phyloP scores from a whole-genome alignment of 2,797 vertebrate species.

The Ispidina lecontei region DNA sequence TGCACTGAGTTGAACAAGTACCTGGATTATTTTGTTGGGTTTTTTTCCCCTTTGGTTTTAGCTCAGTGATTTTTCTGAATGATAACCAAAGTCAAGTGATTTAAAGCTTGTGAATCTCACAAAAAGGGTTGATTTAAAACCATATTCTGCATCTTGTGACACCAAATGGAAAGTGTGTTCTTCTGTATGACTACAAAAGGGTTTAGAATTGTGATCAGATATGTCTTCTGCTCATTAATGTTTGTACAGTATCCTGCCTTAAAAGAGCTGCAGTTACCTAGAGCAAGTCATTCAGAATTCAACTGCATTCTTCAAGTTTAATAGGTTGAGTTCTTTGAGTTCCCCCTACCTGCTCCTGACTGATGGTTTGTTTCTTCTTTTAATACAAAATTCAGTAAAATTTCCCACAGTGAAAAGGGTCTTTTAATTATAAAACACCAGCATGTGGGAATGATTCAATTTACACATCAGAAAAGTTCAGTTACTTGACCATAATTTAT shows the following conservation, averaged over 20 bases:
- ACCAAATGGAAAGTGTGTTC: constrained; percentile 69
- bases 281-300: constrained; percentile 59
- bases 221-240: constrained; percentile 48
- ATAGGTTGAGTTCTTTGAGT: constrained; percentile 67
- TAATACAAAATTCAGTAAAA: constrained; percentile 73
- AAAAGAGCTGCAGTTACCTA: constrained; percentile 58
- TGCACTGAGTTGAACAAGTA: constrained; percentile 40
- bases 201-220: constrained; percentile 54
- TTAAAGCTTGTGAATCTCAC: constrained; percentile 64
- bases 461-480: constrained; percentile 73
- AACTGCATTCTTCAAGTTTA: constrained; percentile 49
- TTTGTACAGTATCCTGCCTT: constrained; percentile 42
- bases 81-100: constrained; percentile 57
- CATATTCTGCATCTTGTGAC: constrained; percentile 52
- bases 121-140: constrained; percentile 61
- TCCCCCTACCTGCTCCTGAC: constrained; percentile 56
- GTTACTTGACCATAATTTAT: constrained; percentile 68
- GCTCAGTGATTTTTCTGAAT: constrained; percentile 68
- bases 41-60: constrained; percentile 23
- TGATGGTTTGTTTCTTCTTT: constrained; percentile 73
- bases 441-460: constrained; percentile 66
- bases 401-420: constrained; percentile 64
- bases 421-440: constrained; percentile 77
- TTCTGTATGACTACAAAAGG: constrained; percentile 61
- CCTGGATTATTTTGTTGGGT: background rate